These are phyloP conservation scores for Bellardia bayeri DNA, from an alignment of 2,888 invertebrate species.

Conservation along the genomic window DNA sequence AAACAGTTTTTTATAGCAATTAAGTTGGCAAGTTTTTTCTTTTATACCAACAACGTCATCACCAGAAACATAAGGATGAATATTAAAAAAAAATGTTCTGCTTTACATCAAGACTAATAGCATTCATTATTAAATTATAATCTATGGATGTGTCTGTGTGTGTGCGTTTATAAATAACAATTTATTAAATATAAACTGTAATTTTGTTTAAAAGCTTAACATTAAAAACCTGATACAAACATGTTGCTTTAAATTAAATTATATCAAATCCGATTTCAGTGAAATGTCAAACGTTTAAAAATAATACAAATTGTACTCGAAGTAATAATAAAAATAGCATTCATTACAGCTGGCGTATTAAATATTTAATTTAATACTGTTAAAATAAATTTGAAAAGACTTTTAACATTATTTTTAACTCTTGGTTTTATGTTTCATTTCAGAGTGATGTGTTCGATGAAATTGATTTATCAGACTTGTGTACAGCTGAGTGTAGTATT, in stretches of 20 bases:
- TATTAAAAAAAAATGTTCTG: not conserved
- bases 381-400: not conserved
- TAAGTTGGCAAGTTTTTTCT: not conserved
- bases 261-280: not conserved
- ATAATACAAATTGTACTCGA: not conserved
- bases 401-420: not conserved
- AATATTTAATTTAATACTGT: not conserved
- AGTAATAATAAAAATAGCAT: too few species aligned
- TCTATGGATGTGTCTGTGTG: not conserved
- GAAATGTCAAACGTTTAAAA: not conserved
- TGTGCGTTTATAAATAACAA: not conserved
- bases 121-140: constrained; percentile 46
- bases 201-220: constrained; percentile 7
- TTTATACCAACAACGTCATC: not conserved
- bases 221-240: not conserved
- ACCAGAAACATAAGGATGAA: not conserved
- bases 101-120: not conserved
- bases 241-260: not conserved
- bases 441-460: constrained; percentile 96
- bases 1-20: not conserved
- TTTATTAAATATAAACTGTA: constrained; percentile 12
- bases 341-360: not conserved
- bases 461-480: constrained; percentile 92
- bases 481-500: constrained; percentile 94
- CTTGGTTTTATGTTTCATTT: constrained; percentile 60